Base-by-base conservation (phyloP, 1,140 invertebrate genomes). In the Medauroidea extradentata region DNA sequence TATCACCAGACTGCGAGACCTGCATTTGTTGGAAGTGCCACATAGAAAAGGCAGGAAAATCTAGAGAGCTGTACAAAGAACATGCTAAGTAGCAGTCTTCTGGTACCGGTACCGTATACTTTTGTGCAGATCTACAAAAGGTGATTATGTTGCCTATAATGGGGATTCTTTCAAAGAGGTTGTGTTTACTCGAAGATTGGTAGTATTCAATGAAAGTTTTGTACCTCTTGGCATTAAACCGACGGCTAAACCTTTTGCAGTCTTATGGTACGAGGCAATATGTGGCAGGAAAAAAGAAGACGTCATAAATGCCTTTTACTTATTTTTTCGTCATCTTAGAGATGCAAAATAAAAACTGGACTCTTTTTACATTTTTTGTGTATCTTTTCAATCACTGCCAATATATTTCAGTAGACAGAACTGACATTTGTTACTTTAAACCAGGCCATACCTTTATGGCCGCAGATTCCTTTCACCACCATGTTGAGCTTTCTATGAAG, bases 181-280 rank as follows among this genome's bases (percentile, higher is more conserved):
- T 16, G 63, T 64, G 23, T 65, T 65, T 57, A 56, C 42, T 44
- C 46, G 19, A 5, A 62, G 62, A 41, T 16, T 65, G 24, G 51
- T 64, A 27, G 59, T 59, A 11, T 62, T 57, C 29, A 61, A 65
- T 38, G 62, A 59, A 39, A 58, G 44, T 34, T 59, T 65, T 55
- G 50, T 65, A 14, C 55, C 57, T 48, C 23, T 55, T 21, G 63
- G 61, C 18, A 53, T 18, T n/a, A 60, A 51, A 27, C 27, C 5
- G 16, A 55, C n/a, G 25, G 14, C 13, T 7, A 18, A 14, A 18
- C 44, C 19, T 51, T 4, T 57, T n/a, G n/a, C 63, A 13, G 51
- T 57, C 16, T 27, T 66, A 14, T 65, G 60, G 51, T 61, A 66
- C 42, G 58, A 65, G 55, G 61, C 60, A 16, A 66, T 60, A n/a